Conservation (phyloP, 2,113 vertebrate species). For the Mugil cephalus region DNA sequence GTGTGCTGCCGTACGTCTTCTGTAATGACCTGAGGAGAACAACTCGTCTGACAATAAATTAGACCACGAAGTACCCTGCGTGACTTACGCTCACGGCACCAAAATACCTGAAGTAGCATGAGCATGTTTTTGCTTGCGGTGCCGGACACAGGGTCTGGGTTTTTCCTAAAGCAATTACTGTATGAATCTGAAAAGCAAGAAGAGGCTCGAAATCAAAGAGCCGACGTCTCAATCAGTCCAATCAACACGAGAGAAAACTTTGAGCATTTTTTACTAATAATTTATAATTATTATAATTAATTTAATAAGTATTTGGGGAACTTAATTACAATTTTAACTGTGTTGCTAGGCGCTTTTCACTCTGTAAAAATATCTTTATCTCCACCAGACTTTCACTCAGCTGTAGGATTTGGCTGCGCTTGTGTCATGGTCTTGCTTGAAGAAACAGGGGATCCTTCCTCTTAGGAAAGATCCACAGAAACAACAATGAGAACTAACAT, state of each 20-base stretch:
- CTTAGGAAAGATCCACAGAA: slow-evolving; percentile 7
- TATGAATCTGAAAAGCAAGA: slow-evolving; percentile 16
- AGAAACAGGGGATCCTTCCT: not conserved
- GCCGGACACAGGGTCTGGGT: not conserved
- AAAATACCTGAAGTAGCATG: slow-evolving; percentile 18
- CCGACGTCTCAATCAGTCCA: slow-evolving; percentile 32
- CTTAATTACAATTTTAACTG: slow-evolving; percentile 11
- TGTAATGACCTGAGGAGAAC: slow-evolving; percentile 6
- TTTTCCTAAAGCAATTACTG: slow-evolving; percentile 26
- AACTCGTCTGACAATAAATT: not conserved
- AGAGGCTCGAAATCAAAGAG: slow-evolving; percentile 22
- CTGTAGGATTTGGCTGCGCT: not conserved
- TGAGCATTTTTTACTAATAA: slow-evolving; percentile 54
- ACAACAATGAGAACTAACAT: not conserved
- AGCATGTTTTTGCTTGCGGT: not conserved
- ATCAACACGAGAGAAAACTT: slow-evolving; percentile 50
- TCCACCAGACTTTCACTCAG: slow-evolving; percentile 12
- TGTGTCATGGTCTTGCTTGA: not conserved
- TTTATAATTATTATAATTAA: too few relatives aligned
- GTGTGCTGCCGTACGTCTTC: not conserved
- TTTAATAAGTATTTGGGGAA: slow-evolving; percentile 38
- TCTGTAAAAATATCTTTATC: slow-evolving; percentile 1
- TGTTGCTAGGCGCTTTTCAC: slow-evolving; percentile 24
- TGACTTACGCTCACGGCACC: not conserved
- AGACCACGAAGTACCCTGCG: not conserved